Base-by-base conservation (phyloP, 1,140 invertebrate species). In the Dysdera silvatica region DNA sequence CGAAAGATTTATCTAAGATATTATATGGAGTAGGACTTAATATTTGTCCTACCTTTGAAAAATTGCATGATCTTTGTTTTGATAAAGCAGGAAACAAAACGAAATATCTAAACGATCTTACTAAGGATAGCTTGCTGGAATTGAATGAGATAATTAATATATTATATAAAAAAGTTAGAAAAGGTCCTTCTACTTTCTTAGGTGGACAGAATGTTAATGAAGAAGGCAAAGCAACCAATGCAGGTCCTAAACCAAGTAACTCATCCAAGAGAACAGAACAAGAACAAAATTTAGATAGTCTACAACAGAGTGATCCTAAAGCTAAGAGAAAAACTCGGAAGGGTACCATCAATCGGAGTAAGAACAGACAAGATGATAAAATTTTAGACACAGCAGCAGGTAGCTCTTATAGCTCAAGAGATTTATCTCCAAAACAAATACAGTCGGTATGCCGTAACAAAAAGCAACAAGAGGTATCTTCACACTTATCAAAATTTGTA, bases 311-410 rank as follows among this genome's bases (percentile, higher is more conserved):
- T 43, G 41, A 43, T 7, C 41, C 41, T 54, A 54, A 54, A 54
- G 32, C 29, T 54, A 54, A 54, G 52, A 54, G 52, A 54, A 54
- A 54, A 54, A 54, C 52, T 37, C 32, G 52, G 31, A 54, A 54
- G 52, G 32, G 52, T 54, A 54, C 52, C 16, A 49, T n/a, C 23
- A 49, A 56, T 56, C 41, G 41, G 41, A 20, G 41, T 43, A 43
- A 20, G n/a, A 43, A 43, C 41, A 43, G 41, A 43, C 41, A 43
- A 43, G 41, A 43, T 43, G 41, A 37, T 37, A 37, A 37, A 37
- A 43, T 7, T 43, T 43, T 43, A n/a, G 16, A n/a, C n/a, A 43
- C 41, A 43, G 41, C 5, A 43, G 23, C 5, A 43, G 5, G 41
- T 43, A 43, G 41, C 41, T 37, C 35, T 37, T 37, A n/a, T 37